Base-by-base conservation (phyloP, 1,140 invertebrate species). In the Scaptomyza pallida region DNA sequence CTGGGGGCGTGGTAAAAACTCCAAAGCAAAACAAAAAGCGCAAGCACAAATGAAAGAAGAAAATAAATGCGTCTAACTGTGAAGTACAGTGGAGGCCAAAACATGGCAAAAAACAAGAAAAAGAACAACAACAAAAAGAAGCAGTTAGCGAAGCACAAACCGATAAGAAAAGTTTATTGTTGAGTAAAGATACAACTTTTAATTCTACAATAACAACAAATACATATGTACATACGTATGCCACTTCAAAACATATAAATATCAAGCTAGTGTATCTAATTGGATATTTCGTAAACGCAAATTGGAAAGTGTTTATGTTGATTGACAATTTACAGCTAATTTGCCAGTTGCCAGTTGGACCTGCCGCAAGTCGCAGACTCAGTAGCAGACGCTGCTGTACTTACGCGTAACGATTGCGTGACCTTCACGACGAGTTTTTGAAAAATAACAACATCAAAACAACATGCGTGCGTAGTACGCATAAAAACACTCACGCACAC, bases 371-470 rank as follows among this genome's bases (percentile, higher is more conserved):
- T 12, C 5, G 16, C 16, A 12, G 50, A 54, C 35, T 9, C 45
- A 59, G 13, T 37, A 10, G 35, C 62, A 75, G 21, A 60, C 79
- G 65, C 75, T 82, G 75, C 79, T 83, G 80, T 83, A 85, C 80
- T 83, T 83, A 83, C 80, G 80, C 80, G 55, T 60, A 56, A 60
- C 60, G 48, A 67, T 47, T 44, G 61, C 35, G 77, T 85, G 81
- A 86, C 81, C 81, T 85, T 85, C 81, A 85, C 64, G 69, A 86
- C 76, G 62, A 85, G 75, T 75, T 75, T n/a, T 75, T 61, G 45
- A 75, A 86, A 77, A 86, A 81, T n/a, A 85, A 78, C 80, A 79
- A 78, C 80, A 85, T 62, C 67, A 74, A n/a, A n/a, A 79, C 13
- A 70, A 41, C 45, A 54, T 65, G 55, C 77, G 77, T 80, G 67